phyloP scores from a whole-genome alignment of 1,140 invertebrate species.

The Eriosoma lanigerum region DNA sequence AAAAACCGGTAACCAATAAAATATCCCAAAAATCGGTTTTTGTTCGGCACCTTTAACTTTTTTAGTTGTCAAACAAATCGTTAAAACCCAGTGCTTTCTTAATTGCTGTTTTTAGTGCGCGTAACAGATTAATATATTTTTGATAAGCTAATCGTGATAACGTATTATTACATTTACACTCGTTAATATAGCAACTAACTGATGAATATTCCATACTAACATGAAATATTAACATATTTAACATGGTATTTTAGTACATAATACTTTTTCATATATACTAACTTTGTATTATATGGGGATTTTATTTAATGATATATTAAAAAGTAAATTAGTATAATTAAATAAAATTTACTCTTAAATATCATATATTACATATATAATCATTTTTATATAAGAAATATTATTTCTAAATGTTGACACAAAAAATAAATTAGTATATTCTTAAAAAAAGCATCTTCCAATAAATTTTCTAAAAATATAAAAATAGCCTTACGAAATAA shows the following conservation, averaged over 20 bases:
- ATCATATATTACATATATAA: too few species aligned
- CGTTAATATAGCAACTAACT: conserved; percentile 30
- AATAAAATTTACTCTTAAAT: neutral
- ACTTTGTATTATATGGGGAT: conserved; percentile 9
- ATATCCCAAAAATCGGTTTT: conserved; percentile 42
- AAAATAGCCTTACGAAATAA: neutral
- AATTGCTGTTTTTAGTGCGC: conserved; percentile 41
- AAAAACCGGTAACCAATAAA: conserved; percentile 51
- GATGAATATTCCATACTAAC: neutral
- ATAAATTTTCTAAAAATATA: neutral
- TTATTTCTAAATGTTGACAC: neutral
- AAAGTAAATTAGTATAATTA: neutral
- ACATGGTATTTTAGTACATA: conserved; percentile 30
- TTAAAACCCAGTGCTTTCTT: conserved; percentile 51
- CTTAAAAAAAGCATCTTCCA: neutral
- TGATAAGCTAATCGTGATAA: conserved; percentile 46
- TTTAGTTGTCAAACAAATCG: conserved; percentile 38
- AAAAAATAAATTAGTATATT: conserved; percentile 32
- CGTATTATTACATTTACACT: conserved; percentile 41
- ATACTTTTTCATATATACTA: neutral
- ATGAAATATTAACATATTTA: neutral
- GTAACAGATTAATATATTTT: conserved; percentile 49
- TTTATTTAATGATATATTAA: too few species aligned
- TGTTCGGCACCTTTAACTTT: conserved; percentile 29
- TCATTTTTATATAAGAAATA: conserved; percentile 6